Percentiles rank a stretch among this genome's conserved stretches.
Evolutionary conservation across 1,140 invertebrate genomes (phyloP).

Genomic region (Diabrotica undecimpunctata): DNA sequence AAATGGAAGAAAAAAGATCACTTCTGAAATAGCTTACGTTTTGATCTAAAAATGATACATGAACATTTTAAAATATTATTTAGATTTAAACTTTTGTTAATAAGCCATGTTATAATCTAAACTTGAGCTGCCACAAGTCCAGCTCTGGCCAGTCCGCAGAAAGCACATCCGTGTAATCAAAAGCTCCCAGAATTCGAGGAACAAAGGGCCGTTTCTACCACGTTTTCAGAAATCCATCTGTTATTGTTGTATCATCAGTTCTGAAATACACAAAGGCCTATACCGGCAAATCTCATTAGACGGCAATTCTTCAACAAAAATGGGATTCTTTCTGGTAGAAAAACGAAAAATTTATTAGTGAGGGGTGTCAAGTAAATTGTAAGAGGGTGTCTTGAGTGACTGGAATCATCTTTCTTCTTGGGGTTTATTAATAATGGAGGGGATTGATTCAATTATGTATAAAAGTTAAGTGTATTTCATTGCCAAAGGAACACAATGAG

Average conservation of each 20-base stretch:
- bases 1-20: no score
- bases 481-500: not conserved
- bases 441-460: conserved; percentile 4
- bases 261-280: not conserved
- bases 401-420: not conserved
- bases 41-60: no score
- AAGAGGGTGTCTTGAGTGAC: not conserved
- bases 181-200: not conserved
- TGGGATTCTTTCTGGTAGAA: not conserved
- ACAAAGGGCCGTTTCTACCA: not conserved
- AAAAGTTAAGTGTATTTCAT: not conserved
- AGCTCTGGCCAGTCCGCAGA: not conserved
- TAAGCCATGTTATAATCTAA: no score
- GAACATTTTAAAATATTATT: no score
- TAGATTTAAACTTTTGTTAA: no score
- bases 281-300: conserved; percentile 1
- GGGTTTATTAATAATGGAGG: not conserved
- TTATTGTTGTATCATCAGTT: conserved; percentile 3
- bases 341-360: not conserved
- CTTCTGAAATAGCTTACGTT: no score
- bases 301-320: conserved; percentile 1
- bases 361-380: not conserved
- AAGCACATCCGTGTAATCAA: conserved; percentile 2
- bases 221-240: conserved; percentile 1
- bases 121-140: no score